Percentiles rank a stretch among this genome's conserved stretches.
phyloP scores from a whole-genome alignment of 1,140 invertebrate species.

The Thalassaphorura encarpata region DNA sequence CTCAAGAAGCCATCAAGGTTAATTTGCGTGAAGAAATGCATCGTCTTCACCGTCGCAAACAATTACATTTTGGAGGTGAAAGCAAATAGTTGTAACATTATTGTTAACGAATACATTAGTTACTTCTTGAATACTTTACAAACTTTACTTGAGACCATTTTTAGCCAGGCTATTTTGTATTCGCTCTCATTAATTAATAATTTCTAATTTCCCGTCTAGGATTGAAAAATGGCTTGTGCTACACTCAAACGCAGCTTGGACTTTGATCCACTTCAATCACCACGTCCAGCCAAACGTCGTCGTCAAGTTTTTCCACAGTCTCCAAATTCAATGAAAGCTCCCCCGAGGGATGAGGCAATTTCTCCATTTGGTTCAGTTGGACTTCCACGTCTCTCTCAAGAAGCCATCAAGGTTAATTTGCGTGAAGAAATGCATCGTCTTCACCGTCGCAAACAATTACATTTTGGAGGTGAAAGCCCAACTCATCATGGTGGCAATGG shows the following conservation, averaged over 20 bases:
- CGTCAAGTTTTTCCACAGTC: not conserved
- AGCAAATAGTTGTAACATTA: no score
- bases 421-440: conserved; percentile 82
- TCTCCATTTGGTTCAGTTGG: not conserved
- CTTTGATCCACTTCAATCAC: conserved; percentile 1
- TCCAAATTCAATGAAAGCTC: not conserved
- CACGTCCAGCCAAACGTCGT: not conserved
- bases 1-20: conserved; percentile 33
- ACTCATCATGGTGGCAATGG: no score
- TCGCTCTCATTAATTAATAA: no score
- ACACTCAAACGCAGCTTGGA: conserved; percentile 6
- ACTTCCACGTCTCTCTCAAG: not conserved
- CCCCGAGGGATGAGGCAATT: not conserved
- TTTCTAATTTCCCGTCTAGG: no score
- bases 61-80: conserved; percentile 56
- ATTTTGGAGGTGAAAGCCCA: conserved; percentile 48
- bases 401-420: conserved; percentile 50
- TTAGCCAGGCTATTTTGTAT: no score
- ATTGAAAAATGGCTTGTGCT: conserved; percentile 38
- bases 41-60: conserved; percentile 74
- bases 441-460: conserved; percentile 75
- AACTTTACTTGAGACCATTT: no score
- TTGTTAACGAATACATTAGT: no score
- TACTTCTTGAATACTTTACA: no score
- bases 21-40: conserved; percentile 85